Evolutionary conservation across 2,113 vertebrate species (phyloP).

Genomic region (Trematomus loennbergii): DNA sequence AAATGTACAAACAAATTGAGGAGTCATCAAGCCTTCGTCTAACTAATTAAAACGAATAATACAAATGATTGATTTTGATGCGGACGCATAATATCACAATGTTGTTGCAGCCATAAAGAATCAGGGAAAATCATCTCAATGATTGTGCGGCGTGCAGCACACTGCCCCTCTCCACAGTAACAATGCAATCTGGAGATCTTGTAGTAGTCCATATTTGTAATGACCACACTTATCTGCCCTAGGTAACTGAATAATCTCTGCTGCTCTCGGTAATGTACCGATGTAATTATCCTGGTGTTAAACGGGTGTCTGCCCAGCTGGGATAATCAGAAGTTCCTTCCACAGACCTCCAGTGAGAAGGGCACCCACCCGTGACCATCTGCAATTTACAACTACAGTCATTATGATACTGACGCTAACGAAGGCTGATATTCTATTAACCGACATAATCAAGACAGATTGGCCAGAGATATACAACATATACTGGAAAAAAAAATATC

Average conservation of each 20-base stretch:
- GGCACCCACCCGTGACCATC: constrained; percentile 58
- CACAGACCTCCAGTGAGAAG: constrained; percentile 44
- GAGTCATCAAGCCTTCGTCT: background rate
- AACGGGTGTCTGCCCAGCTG: constrained; percentile 46
- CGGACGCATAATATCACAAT: background rate
- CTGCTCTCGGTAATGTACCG: constrained; percentile 52
- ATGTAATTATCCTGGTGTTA: constrained; percentile 62
- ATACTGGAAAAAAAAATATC: constrained; percentile 14
- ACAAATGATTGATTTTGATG: background rate
- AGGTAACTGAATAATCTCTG: constrained; percentile 43
- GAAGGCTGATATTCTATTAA: constrained; percentile 62
- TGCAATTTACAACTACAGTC: constrained; percentile 56
- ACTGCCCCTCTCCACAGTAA: background rate
- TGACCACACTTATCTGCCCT: constrained; percentile 4
- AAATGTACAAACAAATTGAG: background rate
- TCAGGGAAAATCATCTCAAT: constrained; percentile 2
- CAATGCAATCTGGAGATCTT: constrained; percentile 6
- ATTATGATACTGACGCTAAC: constrained; percentile 54
- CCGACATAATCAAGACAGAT: constrained; percentile 50
- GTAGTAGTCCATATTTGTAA: constrained; percentile 16
- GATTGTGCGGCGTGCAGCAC: background rate
- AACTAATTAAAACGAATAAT: too few relatives aligned
- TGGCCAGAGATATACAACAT: constrained; percentile 6
- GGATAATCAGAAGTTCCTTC: constrained; percentile 54
- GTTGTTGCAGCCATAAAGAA: background rate